Evolutionary conservation across 2,888 invertebrate genomes (phyloP), one percentile per base, ranked within the genome.

Genomic region (Ctena decussata): DNA sequence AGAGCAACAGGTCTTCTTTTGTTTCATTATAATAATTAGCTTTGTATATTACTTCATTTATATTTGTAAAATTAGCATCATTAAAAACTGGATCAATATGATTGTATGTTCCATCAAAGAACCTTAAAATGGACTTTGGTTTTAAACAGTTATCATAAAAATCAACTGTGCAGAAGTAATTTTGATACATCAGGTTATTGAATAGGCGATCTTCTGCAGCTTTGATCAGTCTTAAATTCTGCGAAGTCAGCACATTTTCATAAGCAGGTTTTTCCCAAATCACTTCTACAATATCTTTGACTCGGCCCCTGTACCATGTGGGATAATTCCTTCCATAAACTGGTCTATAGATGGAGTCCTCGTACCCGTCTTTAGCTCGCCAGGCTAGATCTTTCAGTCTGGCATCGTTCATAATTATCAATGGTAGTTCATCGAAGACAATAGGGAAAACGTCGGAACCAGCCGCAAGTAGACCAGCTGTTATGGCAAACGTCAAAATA

Each of bases 41-140:
- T 60, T 86, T 82, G 35, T 88, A 91, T 30, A 91, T 69, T 24
- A 91, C 87, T 6, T 84, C 65, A 11, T 57, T 69, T n/a, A 87
- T 72, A 53, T 90, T 85, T 1, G 74, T 30, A 69, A 89, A 89
- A n/a, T 80, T 71, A 24, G 44, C 15, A 44, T 85, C 81, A 46
- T 75, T 44, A 60, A 91, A 91, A 6, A 80, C 81, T 12, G 85
- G 41, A 80, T 90, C 87, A 21, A 89, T 70, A 70, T 84, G 35
- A 11, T 80, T 57, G 35, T 89, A 91, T 6, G 91, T 90, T 27
- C 91, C 91, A 73, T 91, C 91, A 80, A 91, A 91, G 12, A 91
- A 78, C 49, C 91, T 73, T 11, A 91, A 70, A 44, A 91, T 21
- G 15, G 91, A 91, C 46, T 85, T 84, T 1, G 91, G 90, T 78